Evolutionary conservation across 2,113 vertebrate species (phyloP).

Genomic region (Athene noctua): DNA sequence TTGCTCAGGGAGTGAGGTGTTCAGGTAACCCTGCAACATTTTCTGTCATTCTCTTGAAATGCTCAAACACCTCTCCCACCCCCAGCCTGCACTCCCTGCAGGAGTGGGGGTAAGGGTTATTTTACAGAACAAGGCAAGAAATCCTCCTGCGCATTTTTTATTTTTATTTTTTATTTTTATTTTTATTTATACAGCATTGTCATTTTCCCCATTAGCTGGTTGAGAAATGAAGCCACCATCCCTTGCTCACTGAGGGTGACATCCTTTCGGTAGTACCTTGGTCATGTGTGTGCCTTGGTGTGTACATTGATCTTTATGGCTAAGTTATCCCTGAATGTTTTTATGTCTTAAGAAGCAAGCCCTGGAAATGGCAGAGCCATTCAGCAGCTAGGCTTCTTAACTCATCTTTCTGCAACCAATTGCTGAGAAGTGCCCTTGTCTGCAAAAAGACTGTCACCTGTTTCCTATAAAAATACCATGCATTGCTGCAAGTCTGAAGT

Average conservation of each 20-base stretch:
- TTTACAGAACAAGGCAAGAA: background rate
- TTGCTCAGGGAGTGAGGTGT: slow-evolving; percentile 96
- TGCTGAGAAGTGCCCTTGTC: background rate
- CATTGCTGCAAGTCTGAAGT: background rate
- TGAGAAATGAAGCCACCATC: background rate
- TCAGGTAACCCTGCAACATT: slow-evolving; percentile 80
- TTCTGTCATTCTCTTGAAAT: background rate
- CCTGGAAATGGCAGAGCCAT: background rate
- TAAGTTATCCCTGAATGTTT: background rate
- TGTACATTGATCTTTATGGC: background rate
- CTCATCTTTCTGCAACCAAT: background rate
- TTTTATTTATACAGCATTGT: background rate
- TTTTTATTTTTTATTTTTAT: too few species aligned
- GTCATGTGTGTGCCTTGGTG: background rate
- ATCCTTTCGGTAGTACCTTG: background rate
- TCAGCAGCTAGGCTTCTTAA: background rate
- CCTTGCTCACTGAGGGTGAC: background rate
- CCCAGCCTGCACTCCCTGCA: background rate
- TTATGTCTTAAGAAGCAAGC: background rate
- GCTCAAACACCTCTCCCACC: background rate
- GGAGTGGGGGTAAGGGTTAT: background rate
- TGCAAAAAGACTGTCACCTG: background rate
- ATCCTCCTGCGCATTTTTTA: background rate
- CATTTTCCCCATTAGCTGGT: background rate
- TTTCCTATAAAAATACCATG: slow-evolving; percentile 10